Evolutionary conservation across 2,888 invertebrate genomes (phyloP).

Genomic region (Adineta ricciae): DNA sequence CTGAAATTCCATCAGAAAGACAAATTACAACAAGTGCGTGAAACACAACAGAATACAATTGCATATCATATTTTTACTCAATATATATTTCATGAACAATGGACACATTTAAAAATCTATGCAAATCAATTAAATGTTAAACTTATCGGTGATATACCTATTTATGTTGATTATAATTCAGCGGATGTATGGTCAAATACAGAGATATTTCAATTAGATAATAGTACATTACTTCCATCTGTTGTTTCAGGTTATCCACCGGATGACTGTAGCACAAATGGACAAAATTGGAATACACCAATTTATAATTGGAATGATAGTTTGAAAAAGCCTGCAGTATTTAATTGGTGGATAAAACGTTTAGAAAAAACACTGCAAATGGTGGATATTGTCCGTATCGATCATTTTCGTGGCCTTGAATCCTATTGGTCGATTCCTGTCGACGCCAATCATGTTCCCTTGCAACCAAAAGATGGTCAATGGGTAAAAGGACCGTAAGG

Average conservation of each 20-base stretch:
- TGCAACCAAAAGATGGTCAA: background rate
- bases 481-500: background rate
- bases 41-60: background rate
- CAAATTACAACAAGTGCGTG: background rate
- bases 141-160: background rate
- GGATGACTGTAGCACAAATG: background rate
- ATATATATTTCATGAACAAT: background rate
- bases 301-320: background rate
- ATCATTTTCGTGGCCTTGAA: slow-evolving; percentile 11
- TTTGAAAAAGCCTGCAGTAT: background rate
- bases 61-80: background rate
- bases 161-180: background rate
- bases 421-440: background rate
- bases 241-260: background rate
- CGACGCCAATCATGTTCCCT: background rate
- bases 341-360: background rate
- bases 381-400: background rate
- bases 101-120: background rate
- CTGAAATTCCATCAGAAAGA: background rate
- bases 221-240: background rate
- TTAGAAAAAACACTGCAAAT: background rate
- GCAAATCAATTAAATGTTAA: background rate
- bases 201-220: background rate
- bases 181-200: background rate
- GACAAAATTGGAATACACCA: background rate